Evolutionary conservation across 1,140 invertebrate genomes (phyloP).

Genomic region (Neotoxoptera formosana): DNA sequence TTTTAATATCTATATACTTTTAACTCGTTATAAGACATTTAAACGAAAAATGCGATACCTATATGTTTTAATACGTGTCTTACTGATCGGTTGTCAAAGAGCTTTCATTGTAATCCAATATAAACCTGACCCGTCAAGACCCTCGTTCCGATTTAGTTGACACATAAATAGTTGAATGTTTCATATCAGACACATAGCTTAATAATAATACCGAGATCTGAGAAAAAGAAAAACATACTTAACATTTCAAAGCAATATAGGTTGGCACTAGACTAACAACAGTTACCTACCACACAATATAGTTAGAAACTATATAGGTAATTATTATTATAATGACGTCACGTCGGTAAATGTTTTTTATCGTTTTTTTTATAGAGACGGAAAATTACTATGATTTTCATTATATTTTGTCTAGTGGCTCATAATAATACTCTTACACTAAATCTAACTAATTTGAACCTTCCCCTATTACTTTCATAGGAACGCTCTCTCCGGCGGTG

Average conservation of each 20-base stretch:
- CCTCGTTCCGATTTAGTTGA: neutral
- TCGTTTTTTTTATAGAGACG: neutral
- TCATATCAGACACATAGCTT: neutral
- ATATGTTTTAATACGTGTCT: neutral
- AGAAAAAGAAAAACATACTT: neutral
- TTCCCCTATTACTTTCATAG: neutral
- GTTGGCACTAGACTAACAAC: neutral
- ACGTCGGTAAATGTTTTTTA: neutral
- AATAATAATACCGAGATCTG: neutral
- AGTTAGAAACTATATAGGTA: neutral
- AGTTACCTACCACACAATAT: neutral
- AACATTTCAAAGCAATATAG: neutral
- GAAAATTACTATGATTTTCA: neutral
- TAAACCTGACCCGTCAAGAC: neutral
- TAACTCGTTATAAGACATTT: neutral
- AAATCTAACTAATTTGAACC: slow-evolving; percentile 14
- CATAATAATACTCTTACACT: neutral
- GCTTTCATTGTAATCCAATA: neutral
- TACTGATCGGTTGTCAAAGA: neutral
- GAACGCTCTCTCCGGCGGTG: neutral
- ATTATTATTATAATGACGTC: neutral
- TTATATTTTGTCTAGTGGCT: neutral
- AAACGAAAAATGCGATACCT: neutral
- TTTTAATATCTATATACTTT: neutral
- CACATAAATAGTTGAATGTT: neutral